phyloP scores from a whole-genome alignment of 2,888 invertebrate species.

The Tenthredo livida region DNA sequence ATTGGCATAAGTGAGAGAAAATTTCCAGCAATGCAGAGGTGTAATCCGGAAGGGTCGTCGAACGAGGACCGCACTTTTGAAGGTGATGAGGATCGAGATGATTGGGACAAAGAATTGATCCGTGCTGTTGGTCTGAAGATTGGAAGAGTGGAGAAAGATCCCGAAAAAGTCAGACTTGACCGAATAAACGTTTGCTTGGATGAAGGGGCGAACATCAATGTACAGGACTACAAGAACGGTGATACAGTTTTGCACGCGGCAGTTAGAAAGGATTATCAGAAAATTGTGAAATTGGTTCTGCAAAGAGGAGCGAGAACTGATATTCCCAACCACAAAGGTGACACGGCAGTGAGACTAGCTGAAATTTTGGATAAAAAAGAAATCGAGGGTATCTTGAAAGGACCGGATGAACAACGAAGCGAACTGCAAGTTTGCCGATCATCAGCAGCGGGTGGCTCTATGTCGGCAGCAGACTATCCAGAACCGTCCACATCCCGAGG shows the following conservation, averaged over 20 bases:
- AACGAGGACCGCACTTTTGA: neutral
- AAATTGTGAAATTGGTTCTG: neutral
- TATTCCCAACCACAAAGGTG: neutral
- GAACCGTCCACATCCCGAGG: neutral
- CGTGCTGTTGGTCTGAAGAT: neutral
- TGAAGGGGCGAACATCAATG: neutral
- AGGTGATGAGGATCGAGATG: neutral
- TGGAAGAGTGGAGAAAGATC: neutral
- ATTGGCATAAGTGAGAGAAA: too few species aligned
- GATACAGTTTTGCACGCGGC: neutral
- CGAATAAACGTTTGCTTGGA: neutral
- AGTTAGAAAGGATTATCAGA: neutral
- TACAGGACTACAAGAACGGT: neutral
- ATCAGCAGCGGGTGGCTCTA: neutral
- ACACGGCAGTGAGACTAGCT: neutral
- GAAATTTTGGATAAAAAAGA: neutral
- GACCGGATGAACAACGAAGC: neutral
- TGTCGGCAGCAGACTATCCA: neutral
- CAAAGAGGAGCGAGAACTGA: neutral
- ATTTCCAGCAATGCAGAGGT: too few species aligned
- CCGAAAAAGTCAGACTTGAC: neutral
- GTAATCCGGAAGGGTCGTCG: too few species aligned
- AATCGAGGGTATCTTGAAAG: neutral
- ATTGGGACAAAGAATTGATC: constrained; percentile 10
- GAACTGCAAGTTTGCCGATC: neutral